A percentile compares a stretch with the other conserved stretches of the same genome.
Conservation (phyloP, 2,113 vertebrate species). For the Dasyurus viverrinus region DNA sequence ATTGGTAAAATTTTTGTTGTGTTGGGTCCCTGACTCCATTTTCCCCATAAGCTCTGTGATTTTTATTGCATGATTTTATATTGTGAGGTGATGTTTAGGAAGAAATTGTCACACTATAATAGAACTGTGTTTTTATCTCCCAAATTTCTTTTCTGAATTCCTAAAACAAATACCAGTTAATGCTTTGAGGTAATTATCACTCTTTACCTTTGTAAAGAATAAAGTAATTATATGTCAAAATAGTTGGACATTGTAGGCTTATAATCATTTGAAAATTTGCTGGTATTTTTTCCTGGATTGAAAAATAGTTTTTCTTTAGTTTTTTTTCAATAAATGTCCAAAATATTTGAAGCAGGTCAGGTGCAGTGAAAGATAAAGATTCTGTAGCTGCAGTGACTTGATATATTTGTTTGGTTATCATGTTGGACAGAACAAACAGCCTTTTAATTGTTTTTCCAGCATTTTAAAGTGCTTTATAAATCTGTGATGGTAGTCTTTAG, state of each 20-base stretch:
- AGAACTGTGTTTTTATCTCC: background rate
- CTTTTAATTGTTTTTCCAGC: background rate
- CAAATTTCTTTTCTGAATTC: background rate
- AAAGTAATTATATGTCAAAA: background rate
- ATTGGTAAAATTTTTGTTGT: background rate
- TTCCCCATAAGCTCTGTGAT: background rate
- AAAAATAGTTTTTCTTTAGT: background rate
- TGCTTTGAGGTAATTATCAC: background rate
- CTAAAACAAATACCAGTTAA: background rate
- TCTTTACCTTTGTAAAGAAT: background rate
- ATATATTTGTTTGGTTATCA: background rate
- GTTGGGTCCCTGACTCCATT: background rate
- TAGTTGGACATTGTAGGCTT: background rate
- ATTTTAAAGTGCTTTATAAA: background rate
- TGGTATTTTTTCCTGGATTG: background rate
- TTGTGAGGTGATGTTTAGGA: background rate
- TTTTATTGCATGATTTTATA: background rate
- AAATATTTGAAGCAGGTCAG: background rate
- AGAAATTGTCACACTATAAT: background rate
- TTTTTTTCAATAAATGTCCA: background rate
- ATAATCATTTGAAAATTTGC: background rate
- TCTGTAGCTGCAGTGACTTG: background rate
- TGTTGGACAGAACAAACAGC: background rate
- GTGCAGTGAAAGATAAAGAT: background rate
- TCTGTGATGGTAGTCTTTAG: background rate